A percentile compares a stretch with the other conserved stretches of the same genome.
Evolutionary conservation across 2,888 invertebrate genomes (phyloP).

Genomic region (Dasysyrphus tricinctus): DNA sequence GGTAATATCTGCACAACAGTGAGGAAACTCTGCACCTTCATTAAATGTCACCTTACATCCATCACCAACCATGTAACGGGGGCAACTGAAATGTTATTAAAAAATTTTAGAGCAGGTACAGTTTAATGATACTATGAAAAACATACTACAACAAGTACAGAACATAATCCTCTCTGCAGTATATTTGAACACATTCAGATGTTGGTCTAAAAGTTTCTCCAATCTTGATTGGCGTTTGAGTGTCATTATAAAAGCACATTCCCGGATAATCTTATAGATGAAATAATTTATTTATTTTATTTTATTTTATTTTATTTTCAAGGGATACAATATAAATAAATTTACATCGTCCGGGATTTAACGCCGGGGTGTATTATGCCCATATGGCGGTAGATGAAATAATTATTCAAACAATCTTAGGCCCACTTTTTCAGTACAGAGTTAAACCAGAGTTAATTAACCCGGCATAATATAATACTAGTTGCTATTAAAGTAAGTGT

Average conservation of each 20-base stretch:
- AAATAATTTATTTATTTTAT: no score
- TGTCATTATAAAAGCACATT: constrained; percentile 37
- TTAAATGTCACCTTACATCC: constrained; percentile 44
- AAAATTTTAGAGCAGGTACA: background rate
- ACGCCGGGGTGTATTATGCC: no score
- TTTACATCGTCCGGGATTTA: no score
- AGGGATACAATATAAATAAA: no score
- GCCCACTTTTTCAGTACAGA: no score
- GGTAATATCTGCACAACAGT: constrained; percentile 44
- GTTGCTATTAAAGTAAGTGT: no score
- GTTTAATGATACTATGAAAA: background rate
- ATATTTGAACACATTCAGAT: constrained; percentile 28
- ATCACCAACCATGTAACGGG: constrained; percentile 59
- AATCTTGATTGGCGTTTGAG: constrained; percentile 19
- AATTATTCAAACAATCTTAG: no score
- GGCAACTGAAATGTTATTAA: constrained; percentile 34
- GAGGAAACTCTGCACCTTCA: constrained; percentile 39
- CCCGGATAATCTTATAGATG: constrained; percentile 22
- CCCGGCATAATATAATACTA: no score
- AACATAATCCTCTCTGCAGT: constrained; percentile 26
- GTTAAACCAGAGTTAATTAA: no score
- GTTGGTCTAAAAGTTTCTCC: background rate
- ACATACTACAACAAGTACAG: constrained; percentile 23
- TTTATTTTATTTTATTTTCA: no score
- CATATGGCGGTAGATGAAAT: no score